These are phyloP conservation scores for Diuraphis noxia DNA, from an alignment of 1,140 invertebrate species.

Conservation along the genomic window DNA sequence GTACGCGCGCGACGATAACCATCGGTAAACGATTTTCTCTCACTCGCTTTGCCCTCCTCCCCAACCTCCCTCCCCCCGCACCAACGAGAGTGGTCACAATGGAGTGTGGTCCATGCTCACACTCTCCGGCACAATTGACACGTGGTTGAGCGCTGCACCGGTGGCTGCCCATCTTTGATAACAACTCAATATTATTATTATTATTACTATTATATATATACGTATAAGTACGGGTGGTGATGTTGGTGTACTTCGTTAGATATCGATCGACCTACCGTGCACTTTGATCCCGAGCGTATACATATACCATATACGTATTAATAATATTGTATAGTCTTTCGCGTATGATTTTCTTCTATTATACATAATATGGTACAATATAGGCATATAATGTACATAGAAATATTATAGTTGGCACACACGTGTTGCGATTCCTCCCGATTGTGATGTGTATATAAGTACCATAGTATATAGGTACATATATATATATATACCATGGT, in stretches of 20 bases:
- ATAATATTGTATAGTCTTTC: neutral
- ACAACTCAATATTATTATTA: conserved; percentile 32
- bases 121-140: conserved; percentile 9
- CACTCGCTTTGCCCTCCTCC: neutral
- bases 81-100: neutral
- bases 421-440: neutral
- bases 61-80: neutral
- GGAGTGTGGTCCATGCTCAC: neutral
- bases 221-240: neutral
- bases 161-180: conserved; percentile 34
- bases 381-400: no score
- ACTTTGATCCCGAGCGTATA: neutral
- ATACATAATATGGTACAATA: neutral
- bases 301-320: neutral
- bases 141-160: neutral
- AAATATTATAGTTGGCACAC: neutral
- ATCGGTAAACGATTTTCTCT: conserved; percentile 29
- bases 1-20: conserved; percentile 22
- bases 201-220: neutral
- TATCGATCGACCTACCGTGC: conserved; percentile 24
- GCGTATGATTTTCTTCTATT: neutral
- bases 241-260: neutral
- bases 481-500: neutral
- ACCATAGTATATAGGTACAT: neutral
- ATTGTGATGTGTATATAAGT: neutral